Evolutionary conservation across 2,113 vertebrate genomes (phyloP), one percentile per base, ranked within the genome.

Genomic region (Bos indicus): DNA sequence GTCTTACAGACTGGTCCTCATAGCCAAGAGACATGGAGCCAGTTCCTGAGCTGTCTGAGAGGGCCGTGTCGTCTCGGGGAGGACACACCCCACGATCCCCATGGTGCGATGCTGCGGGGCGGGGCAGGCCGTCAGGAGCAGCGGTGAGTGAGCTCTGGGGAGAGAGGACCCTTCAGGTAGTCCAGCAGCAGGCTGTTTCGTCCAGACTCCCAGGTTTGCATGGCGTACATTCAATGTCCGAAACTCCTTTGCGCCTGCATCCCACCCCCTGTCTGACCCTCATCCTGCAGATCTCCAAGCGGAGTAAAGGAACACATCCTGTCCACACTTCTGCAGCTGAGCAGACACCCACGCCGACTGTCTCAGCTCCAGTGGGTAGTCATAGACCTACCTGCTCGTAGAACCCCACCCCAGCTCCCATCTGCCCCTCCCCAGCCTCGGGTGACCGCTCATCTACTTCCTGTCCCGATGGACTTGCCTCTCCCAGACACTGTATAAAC

Each of bases 61-160:
- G 4, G 46, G 71, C 56, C 36, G n/a, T 77, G 46, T 26, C 11
- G 1, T 46, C 52, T 13, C 1, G 5, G 13, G 51, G 36, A 48
- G 30, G 19, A 40, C 48, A 40, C 40, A n/a, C 28, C 36, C 25
- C 1, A 10, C 2, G 0, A 16, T 3, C 3, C 30, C 30, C 0
- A 16, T 59, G 67, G 59, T 57, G 21, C 3, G 7, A 82, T 11
- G 19, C 28, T 2, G 40, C 16, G 25, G 36, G 36, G 52, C 0
- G 2, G 60, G 40, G 48, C 46, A 82, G 48, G 30, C 36, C 21
- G 4, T 1, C 30, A 1, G 51, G 57, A 56, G 51, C 28, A 46
- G 30, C 3, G 3, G 16, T 12, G 51, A 54, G 33, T 81, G 15
- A 36, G 19, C 15, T 28, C 48, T 2, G 78, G 30, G 8, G 51